A percentile compares a stretch with the other conserved stretches of the same genome.
Evolutionary conservation across 2,888 invertebrate genomes (phyloP).

Genomic region (Thymelicus lineola): DNA sequence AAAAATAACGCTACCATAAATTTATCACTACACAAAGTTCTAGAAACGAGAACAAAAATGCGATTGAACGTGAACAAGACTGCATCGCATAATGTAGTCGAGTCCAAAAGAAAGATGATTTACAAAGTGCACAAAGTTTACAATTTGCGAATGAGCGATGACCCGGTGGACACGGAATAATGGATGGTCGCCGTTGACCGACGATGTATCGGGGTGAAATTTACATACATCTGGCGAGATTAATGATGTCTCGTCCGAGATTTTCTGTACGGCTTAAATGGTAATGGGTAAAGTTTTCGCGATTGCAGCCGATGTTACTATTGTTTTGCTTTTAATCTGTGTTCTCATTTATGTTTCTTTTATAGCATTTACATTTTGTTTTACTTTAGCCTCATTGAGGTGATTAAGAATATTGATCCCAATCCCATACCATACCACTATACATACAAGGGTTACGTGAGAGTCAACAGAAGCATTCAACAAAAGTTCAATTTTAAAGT

Average conservation of each 20-base stretch:
- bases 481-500: too few relatives aligned
- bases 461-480: too few relatives aligned
- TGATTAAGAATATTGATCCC: too few relatives aligned
- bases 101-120: slow-evolving; percentile 32
- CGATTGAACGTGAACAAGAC: slow-evolving; percentile 25
- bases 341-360: not conserved
- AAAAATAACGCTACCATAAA: too few relatives aligned
- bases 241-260: slow-evolving; percentile 66
- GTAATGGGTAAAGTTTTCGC: slow-evolving; percentile 50
- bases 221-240: slow-evolving; percentile 72
- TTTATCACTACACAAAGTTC: not conserved
- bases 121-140: slow-evolving; percentile 46
- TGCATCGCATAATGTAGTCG: slow-evolving; percentile 7
- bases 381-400: too few relatives aligned
- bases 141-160: slow-evolving; percentile 53
- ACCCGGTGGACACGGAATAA: slow-evolving; percentile 51
- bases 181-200: slow-evolving; percentile 61
- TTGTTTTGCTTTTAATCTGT: slow-evolving; percentile 16
- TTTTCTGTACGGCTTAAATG: slow-evolving; percentile 51
- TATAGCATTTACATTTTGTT: not conserved
- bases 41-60: not conserved
- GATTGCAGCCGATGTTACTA: slow-evolving; percentile 21
- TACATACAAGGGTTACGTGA: too few relatives aligned
- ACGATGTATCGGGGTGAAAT: slow-evolving; percentile 73
- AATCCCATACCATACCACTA: too few relatives aligned